phyloP scores from a whole-genome alignment of 2,113 vertebrate genomes.

The Centropus unirufus region DNA sequence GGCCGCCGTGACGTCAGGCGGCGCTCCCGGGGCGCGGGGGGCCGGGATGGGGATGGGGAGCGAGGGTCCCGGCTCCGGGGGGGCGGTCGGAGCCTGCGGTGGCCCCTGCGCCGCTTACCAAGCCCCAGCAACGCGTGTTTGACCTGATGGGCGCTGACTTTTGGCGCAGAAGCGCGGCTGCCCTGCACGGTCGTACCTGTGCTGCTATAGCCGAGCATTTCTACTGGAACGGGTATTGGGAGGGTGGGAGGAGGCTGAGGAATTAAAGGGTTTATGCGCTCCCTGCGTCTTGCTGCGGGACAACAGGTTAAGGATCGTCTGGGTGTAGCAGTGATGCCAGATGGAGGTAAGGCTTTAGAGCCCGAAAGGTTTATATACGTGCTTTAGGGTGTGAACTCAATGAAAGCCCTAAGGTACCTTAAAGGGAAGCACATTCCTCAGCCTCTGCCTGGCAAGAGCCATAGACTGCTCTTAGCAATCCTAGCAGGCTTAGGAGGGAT shows the following conservation, averaged over 20 bases:
- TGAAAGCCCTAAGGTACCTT: rapidly evolving
- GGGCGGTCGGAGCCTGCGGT: rapidly evolving
- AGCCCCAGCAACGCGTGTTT: rapidly evolving
- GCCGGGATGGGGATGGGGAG: background rate
- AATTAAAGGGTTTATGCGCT: no score
- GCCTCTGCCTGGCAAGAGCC: background rate
- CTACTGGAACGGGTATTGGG: rapidly evolving
- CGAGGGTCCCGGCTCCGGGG: no score
- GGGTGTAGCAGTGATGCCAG: background rate
- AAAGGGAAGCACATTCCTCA: background rate
- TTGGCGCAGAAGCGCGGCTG: rapidly evolving
- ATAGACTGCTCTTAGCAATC: background rate
- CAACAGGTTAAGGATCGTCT: background rate
- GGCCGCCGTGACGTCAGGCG: conserved; percentile 87
- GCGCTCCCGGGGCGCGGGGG: background rate
- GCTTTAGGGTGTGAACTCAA: background rate
- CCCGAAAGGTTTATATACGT: rapidly evolving
- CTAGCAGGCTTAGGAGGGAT: background rate
- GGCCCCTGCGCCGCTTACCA: rapidly evolving
- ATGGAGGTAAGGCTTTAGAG: background rate
- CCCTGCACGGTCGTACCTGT: rapidly evolving
- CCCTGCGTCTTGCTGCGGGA: background rate
- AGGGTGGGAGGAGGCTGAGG: background rate
- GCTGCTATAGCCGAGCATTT: rapidly evolving
- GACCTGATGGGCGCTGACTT: rapidly evolving